These are phyloP conservation scores for Anadara kagoshimensis DNA, from an alignment of 1,140 invertebrate genomes.

Conservation along the genomic window DNA sequence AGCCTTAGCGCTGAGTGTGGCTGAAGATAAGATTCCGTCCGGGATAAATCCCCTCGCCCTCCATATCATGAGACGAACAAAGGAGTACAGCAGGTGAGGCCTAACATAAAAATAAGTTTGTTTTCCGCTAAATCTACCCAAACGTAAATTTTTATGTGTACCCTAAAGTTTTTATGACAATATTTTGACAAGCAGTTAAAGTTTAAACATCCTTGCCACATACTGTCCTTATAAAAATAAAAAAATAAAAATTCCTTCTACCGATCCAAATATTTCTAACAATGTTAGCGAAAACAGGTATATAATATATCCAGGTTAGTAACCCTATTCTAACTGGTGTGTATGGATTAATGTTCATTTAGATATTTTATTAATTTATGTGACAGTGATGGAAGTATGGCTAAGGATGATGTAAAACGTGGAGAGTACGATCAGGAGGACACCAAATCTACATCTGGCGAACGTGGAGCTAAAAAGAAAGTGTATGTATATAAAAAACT, in stretches of 20 bases:
- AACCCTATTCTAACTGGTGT: too few species aligned
- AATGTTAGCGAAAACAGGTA: too few species aligned
- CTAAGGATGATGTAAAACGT: too few species aligned
- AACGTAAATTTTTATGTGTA: not conserved
- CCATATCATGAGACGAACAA: constrained; percentile 95
- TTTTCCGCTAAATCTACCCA: not conserved
- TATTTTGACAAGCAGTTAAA: too few species aligned
- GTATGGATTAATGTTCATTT: not conserved
- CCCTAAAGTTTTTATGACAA: too few species aligned
- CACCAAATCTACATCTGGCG: constrained; percentile 43
- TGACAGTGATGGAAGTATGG: constrained; percentile 27
- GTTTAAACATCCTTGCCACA: too few species aligned
- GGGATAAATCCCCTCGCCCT: constrained; percentile 94
- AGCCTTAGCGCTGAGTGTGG: constrained; percentile 88
- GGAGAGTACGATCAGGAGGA: constrained; percentile 35
- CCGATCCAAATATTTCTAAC: too few species aligned
- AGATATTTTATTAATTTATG: not conserved
- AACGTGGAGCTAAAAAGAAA: constrained; percentile 67
- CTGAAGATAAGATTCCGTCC: constrained; percentile 91
- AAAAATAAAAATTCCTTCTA: too few species aligned
- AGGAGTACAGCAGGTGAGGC: constrained; percentile 69
- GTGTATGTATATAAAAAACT: constrained; percentile 70
- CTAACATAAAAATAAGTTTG: not conserved
- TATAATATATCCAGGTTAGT: too few species aligned
- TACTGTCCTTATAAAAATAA: too few species aligned